Base-by-base conservation (phyloP, 2,113 vertebrate genomes). In the human region DNA sequence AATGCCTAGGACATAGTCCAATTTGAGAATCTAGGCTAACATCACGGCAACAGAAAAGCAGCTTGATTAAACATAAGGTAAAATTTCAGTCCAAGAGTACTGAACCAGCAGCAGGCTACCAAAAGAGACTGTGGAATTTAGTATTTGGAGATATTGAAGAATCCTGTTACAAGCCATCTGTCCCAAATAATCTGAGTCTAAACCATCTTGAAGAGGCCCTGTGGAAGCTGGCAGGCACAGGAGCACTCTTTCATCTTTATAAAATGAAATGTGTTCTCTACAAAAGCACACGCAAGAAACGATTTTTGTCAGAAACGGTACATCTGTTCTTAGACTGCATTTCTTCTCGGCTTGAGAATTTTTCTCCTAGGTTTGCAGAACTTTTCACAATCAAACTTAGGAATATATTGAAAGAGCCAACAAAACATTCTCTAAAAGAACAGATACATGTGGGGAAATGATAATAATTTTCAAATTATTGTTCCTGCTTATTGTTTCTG, bases 51-150 rank as follows among this genome's bases (percentile, higher is more conserved):
- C 50, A 64, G 27, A 81, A 95, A 75, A 87, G 73, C 92, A 92
- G 92, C 96, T 48, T 83, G 73, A 82, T 35, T 32, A 89, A 92
- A 90, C 43, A 43, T 25, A 88, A 68, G 93, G 81, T 32, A 30
- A 79, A 73, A 73, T 40, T 78, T 66, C 87, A 83, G 73, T 86
- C 82, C 73, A 59, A 61, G 40, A 38, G 48, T 5, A n/a, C 57
- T 25, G 43, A 88, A 57, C 66, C 32, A 57, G 80, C 85, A 93
- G 55, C 76, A 38, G 30, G 82, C 79, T 38, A 73, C 86, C 57
- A 40, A 14, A 61, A 85, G 84, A 57, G 82, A 30, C 50, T 79
- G 48, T 45, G 30, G 48, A 55, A 40, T 52, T 66, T 20, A 52
- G 78, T 38, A 48, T 66, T n/a, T 80, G 86, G 86, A 89, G 82